These are phyloP conservation scores for Thalassoma bifasciatum DNA, from an alignment of 2,113 vertebrate species.

Conservation along the genomic window DNA sequence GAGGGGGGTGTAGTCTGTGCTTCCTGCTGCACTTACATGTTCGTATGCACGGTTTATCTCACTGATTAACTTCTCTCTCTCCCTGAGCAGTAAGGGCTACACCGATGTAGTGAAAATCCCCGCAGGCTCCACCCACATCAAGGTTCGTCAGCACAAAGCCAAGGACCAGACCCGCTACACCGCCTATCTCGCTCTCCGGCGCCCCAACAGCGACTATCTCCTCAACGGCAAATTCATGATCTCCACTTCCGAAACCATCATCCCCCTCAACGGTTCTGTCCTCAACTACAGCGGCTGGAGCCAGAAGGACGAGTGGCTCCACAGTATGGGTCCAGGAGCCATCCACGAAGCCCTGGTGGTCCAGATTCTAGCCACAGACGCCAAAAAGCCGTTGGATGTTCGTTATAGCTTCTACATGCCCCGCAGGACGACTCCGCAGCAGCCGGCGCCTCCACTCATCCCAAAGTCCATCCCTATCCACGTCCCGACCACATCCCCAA, in stretches of 20 bases:
- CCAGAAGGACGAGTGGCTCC: slow-evolving; percentile 92
- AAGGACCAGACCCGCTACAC: slow-evolving; percentile 94
- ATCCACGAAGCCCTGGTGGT: slow-evolving; percentile 88
- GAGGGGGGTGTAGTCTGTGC: no score
- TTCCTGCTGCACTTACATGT: neutral
- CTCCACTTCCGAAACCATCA: slow-evolving; percentile 95
- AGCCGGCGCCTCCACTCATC: slow-evolving; percentile 41
- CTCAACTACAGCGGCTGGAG: slow-evolving; percentile 99
- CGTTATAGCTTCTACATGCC: slow-evolving; percentile 97
- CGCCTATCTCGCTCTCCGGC: slow-evolving; percentile 93
- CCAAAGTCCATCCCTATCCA: slow-evolving; percentile 6
- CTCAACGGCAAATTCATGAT: slow-evolving; percentile 99
- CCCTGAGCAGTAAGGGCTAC: slow-evolving; percentile 92
- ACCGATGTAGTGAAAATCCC: slow-evolving; percentile 97
- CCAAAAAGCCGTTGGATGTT: slow-evolving; percentile 89
- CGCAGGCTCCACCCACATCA: slow-evolving; percentile 93
- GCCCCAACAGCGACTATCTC: slow-evolving; percentile 91
- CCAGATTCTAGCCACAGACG: slow-evolving; percentile 95
- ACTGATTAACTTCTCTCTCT: slow-evolving; percentile 7
- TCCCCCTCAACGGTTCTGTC: slow-evolving; percentile 92
- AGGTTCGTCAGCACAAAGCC: slow-evolving; percentile 94
- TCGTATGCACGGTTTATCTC: no score
- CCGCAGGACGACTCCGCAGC: slow-evolving; percentile 75
- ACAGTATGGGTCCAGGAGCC: slow-evolving; percentile 93
- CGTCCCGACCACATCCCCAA: slow-evolving; percentile 37